These are phyloP conservation scores for Agonopterix heracliana DNA, from an alignment of 2,888 invertebrate genomes.

Conservation along the genomic window DNA sequence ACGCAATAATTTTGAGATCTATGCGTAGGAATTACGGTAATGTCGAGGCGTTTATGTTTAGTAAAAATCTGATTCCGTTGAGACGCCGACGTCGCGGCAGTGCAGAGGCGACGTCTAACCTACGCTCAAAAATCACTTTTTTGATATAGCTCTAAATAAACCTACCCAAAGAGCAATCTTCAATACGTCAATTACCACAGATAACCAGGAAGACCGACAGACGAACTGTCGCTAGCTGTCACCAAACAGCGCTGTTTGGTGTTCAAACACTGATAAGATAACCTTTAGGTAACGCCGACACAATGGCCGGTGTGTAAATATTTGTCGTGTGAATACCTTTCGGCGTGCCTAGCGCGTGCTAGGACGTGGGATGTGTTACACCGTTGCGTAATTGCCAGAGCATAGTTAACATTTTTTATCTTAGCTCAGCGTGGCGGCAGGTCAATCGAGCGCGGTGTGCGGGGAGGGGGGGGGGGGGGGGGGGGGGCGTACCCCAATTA, in stretches of 20 bases:
- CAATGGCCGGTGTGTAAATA: conserved; percentile 66
- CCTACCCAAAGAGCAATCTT: conserved; percentile 20
- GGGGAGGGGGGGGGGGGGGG: too few species aligned
- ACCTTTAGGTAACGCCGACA: conserved; percentile 69
- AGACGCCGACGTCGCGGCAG: too few species aligned
- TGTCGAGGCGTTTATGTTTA: too few species aligned
- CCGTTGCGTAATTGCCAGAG: conserved; percentile 23
- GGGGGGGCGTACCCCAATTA: too few species aligned
- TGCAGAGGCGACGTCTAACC: too few species aligned
- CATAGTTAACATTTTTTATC: neutral
- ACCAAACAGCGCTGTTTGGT: conserved; percentile 61
- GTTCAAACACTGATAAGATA: conserved; percentile 72
- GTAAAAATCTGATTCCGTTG: too few species aligned
- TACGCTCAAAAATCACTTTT: too few species aligned
- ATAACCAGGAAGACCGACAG: conserved; percentile 62
- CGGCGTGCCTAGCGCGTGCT: conserved; percentile 62
- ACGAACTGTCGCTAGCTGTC: conserved; percentile 63
- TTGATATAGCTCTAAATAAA: too few species aligned
- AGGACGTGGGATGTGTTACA: conserved; percentile 32
- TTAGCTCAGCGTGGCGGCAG: too few species aligned
- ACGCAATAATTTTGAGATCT: too few species aligned
- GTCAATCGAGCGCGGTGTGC: too few species aligned
- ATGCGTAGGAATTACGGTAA: too few species aligned
- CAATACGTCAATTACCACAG: conserved; percentile 63
- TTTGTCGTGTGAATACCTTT: conserved; percentile 66